Percentiles rank a stretch among this genome's conserved stretches.
These are phyloP conservation scores for Galerucella pusilla DNA, from an alignment of 2,888 invertebrate genomes.

Conservation along the genomic window DNA sequence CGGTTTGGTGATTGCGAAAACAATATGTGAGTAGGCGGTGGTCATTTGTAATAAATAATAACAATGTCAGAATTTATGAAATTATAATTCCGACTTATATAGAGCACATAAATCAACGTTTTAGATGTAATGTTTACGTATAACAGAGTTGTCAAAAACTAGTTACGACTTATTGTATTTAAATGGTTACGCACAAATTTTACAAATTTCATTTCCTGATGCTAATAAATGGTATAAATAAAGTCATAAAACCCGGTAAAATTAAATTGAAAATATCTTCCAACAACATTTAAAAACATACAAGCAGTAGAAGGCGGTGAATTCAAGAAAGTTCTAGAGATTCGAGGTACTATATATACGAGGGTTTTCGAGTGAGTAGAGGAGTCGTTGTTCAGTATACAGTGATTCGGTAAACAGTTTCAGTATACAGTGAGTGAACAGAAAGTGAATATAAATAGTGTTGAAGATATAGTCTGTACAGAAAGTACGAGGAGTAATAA, in stretches of 20 bases:
- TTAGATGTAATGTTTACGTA: not conserved
- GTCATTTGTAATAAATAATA: not conserved
- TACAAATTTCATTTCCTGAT: constrained; percentile 5
- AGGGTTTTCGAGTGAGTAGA: too few species aligned
- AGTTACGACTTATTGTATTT: constrained; percentile 7
- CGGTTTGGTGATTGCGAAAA: not conserved
- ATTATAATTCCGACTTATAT: not conserved
- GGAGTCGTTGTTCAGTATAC: too few species aligned
- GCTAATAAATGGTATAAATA: not conserved
- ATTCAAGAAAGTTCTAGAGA: too few species aligned
- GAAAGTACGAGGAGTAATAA: too few species aligned
- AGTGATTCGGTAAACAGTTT: too few species aligned
- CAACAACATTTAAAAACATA: not conserved
- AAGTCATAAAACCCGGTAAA: not conserved
- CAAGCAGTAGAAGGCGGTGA: too few species aligned
- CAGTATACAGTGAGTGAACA: too few species aligned
- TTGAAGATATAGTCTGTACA: too few species aligned
- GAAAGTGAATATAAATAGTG: too few species aligned
- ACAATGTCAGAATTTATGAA: not conserved
- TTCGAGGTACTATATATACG: too few species aligned
- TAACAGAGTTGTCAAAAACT: constrained; percentile 1
- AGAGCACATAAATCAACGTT: not conserved
- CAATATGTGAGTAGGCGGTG: constrained; percentile 2
- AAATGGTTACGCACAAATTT: constrained; percentile 2
- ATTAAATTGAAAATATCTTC: not conserved